phyloP scores from a whole-genome alignment of 2,888 invertebrate species.

The Dione juno region DNA sequence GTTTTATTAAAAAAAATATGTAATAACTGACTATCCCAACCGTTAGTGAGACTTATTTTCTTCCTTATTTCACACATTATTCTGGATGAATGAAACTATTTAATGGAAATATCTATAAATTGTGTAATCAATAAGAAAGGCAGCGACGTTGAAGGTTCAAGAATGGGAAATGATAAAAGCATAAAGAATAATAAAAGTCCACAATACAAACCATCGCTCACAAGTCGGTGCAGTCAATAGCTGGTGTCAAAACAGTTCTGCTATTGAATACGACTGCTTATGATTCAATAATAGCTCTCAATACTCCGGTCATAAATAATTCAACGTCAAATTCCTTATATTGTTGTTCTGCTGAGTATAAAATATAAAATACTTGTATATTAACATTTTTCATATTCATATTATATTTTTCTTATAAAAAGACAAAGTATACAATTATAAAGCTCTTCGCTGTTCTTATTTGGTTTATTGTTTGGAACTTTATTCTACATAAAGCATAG shows the following conservation, averaged over 20 bases:
- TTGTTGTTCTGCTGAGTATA: constrained; percentile 32
- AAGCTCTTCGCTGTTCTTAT: background rate
- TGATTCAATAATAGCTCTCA: constrained; percentile 69
- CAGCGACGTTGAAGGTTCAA: constrained; percentile 14
- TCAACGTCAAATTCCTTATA: constrained; percentile 44
- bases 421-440: background rate
- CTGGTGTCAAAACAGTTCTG: constrained; percentile 71
- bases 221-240: constrained; percentile 78
- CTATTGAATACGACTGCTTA: constrained; percentile 73
- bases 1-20: no score
- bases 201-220: constrained; percentile 76
- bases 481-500: background rate
- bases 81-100: background rate
- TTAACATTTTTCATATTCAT: constrained; percentile 15
- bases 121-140: constrained; percentile 10
- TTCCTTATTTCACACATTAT: background rate
- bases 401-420: background rate
- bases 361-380: constrained; percentile 2
- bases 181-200: constrained; percentile 57
- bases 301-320: constrained; percentile 46
- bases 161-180: constrained; percentile 22
- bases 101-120: constrained; percentile 5
- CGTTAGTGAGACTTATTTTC: background rate
- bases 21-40: no score
- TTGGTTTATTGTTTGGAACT: background rate